These are phyloP conservation scores for Myotis pilosus DNA, from an alignment of 2,797 vertebrate species.

Conservation along the genomic window DNA sequence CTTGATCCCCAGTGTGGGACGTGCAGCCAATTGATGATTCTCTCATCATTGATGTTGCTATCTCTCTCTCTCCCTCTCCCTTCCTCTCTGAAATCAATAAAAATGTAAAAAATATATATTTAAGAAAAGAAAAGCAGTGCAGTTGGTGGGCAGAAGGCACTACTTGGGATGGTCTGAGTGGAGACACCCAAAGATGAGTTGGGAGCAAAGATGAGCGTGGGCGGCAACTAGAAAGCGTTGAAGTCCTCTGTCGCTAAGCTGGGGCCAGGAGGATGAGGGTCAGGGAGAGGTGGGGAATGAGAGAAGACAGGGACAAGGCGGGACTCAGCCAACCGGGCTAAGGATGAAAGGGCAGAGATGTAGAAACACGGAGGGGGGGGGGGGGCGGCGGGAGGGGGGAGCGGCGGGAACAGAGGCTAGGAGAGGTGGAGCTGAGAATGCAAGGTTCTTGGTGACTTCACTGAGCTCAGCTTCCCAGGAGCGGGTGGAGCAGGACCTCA, in stretches of 20 bases:
- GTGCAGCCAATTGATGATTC: too few relatives aligned
- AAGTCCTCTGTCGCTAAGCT: not conserved
- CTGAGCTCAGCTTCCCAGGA: not conserved
- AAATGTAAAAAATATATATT: too few relatives aligned
- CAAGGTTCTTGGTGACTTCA: not conserved
- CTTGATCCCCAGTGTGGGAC: too few relatives aligned
- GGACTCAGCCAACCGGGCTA: rapidly evolving
- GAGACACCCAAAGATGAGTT: not conserved
- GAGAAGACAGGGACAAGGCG: not conserved
- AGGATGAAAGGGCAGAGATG: not conserved
- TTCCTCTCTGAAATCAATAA: too few relatives aligned
- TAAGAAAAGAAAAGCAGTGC: too few relatives aligned
- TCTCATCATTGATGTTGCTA: too few relatives aligned
- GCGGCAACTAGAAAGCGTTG: not conserved
- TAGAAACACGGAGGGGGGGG: too few relatives aligned
- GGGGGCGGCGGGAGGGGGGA: not conserved
- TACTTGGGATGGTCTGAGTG: not conserved
- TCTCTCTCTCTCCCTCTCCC: too few relatives aligned
- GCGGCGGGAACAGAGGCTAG: too few relatives aligned
- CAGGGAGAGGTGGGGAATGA: not conserved
- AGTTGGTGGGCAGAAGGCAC: not conserved
- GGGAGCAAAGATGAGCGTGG: rapidly evolving
- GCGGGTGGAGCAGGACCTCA: rapidly evolving
- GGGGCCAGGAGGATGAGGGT: not conserved
- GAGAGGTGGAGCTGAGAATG: not conserved